These are phyloP conservation scores for Syncerus caffer DNA, from an alignment of 2,797 vertebrate species.

Conservation along the genomic window DNA sequence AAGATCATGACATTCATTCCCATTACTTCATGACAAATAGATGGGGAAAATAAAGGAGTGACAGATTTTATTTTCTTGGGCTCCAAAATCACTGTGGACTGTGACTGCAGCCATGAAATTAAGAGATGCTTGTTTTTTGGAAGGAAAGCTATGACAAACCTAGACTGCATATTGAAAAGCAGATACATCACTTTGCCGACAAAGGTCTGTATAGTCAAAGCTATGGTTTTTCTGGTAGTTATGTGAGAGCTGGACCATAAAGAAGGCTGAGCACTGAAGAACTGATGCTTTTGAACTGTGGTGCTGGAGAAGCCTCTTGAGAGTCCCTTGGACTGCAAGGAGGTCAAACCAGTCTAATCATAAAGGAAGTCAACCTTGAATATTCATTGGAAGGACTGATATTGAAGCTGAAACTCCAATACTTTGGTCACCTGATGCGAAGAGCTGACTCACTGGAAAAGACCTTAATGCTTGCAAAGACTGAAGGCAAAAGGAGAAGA, in stretches of 20 bases:
- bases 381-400: neutral
- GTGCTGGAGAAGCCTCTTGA: neutral
- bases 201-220: neutral
- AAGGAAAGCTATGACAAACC: neutral
- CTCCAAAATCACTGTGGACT: neutral
- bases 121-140: neutral
- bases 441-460: neutral
- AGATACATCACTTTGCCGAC: neutral
- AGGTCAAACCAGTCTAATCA: neutral
- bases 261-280: neutral
- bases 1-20: neutral
- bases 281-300: neutral
- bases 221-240: neutral
- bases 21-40: neutral
- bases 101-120: neutral
- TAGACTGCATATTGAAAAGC: neutral
- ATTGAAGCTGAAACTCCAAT: neutral
- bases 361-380: neutral
- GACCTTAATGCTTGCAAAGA: neutral
- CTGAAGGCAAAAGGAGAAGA: neutral
- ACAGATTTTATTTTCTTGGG: neutral
- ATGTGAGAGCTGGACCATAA: neutral
- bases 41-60: neutral
- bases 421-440: neutral
- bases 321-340: neutral